phyloP scores from a whole-genome alignment of 2,113 vertebrate genomes.

The Enhydra lutris region DNA sequence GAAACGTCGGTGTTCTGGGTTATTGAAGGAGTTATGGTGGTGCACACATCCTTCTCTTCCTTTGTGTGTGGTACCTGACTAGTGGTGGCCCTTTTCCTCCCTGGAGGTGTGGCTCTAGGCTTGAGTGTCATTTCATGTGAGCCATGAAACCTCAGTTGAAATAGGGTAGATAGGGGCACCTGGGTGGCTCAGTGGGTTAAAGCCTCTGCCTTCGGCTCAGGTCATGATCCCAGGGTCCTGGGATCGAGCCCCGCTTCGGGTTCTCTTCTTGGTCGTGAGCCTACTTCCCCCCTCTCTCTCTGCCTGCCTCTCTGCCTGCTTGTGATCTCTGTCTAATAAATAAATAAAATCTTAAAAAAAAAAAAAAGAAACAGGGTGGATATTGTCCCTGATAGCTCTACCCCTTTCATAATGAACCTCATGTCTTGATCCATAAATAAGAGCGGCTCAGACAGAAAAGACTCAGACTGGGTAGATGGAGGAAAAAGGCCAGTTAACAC shows the following conservation, averaged over 20 bases:
- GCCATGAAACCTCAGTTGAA: neutral
- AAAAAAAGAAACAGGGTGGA: neutral
- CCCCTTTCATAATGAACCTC: neutral
- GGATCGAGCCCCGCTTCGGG: too few species aligned
- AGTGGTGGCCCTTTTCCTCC: neutral
- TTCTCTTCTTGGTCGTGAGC: too few species aligned
- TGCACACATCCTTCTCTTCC: neutral
- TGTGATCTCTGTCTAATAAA: too few species aligned
- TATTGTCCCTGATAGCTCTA: neutral
- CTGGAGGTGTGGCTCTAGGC: neutral
- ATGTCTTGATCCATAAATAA: neutral
- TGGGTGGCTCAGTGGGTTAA: too few species aligned
- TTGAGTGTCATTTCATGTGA: neutral
- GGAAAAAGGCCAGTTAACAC: neutral
- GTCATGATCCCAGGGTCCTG: too few species aligned
- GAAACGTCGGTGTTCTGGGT: neutral
- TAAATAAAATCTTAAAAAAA: too few species aligned
- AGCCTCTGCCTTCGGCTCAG: too few species aligned
- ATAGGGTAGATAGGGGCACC: neutral
- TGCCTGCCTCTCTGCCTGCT: too few species aligned
- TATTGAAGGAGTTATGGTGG: neutral
- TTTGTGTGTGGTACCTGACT: neutral
- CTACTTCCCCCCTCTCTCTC: too few species aligned
- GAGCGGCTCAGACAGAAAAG: conserved; percentile 26
- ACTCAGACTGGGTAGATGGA: neutral